Evolutionary conservation across 2,888 invertebrate species (phyloP), one percentile per base, ranked within the genome.

Genomic region (Apamea sordens): DNA sequence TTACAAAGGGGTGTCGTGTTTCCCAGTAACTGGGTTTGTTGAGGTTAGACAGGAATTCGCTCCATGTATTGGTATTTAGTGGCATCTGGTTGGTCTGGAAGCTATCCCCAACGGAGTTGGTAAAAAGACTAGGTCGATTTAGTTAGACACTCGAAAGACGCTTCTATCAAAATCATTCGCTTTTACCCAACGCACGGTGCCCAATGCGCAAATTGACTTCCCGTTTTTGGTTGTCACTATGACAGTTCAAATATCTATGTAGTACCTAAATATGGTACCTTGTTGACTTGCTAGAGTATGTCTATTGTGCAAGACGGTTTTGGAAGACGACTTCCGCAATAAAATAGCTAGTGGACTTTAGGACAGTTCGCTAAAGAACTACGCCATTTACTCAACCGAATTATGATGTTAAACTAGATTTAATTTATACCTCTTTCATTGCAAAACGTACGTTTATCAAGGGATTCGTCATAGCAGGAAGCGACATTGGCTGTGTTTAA

Each of bases 391-490:
- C 10, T 24, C 3, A n/a, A 50, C 21, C 11, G 24, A 63, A 63
- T 75, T 61, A 56, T 21, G 3, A 36, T 61, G 28, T 76, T 64
- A 53, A 70, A 70, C 15, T 64, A 67, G 7, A n/a, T 72, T 68
- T n/a, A 6, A 82, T 63, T 69, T n/a, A 64, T 32, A 44, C 7
- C 15, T 56, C 24, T 71, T 41, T 68, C 63, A 63, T 44, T 15
- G 44, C n/a, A 36, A 73, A 73, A 28, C 24, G 15, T 44, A 13
- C 44, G 24, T 80, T 72, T 68, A 75, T 75, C 80, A 53, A 69
- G 4, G 64, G 3, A 80, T 73, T 72, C n/a, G 68, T 80, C 73
- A 56, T 36, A 74, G 63, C 61, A 64, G 80, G 80, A 80, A 85
- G 63, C 41, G 21, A 63, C 7, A 77, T 64, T 73, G 8, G 13